Conservation (phyloP, 1,140 invertebrate species). For the Drusus annulatus region DNA sequence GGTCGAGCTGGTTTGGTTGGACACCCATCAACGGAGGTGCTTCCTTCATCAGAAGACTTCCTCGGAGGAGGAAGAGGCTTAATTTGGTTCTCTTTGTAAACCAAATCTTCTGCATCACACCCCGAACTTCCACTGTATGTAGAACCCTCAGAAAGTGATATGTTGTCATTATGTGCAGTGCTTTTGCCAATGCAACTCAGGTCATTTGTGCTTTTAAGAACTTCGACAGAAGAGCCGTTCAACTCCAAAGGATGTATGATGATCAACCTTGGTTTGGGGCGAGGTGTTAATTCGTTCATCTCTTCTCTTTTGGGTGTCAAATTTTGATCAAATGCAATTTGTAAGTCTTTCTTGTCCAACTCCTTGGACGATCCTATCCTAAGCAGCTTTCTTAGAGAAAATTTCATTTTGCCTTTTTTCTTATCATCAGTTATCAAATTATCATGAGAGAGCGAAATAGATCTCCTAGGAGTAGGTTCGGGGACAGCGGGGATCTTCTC, state of each 20-base stretch:
- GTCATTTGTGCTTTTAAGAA: conserved; percentile 77
- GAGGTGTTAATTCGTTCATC: conserved; percentile 71
- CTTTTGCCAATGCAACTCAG: conserved; percentile 66
- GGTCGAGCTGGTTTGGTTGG: conserved; percentile 76
- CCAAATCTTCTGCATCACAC: conserved; percentile 64
- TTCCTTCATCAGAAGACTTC: conserved; percentile 67
- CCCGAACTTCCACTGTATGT: conserved; percentile 70
- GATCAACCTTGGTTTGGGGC: conserved; percentile 80
- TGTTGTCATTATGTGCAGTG: conserved; percentile 65
- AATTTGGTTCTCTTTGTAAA: conserved; percentile 64
- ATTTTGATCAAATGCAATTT: conserved; percentile 64
- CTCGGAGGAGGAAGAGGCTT: conserved; percentile 71
- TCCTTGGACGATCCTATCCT: conserved; percentile 82
- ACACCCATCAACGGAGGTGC: conserved; percentile 68
- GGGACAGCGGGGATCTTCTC: conserved; percentile 62
- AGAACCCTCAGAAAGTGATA: conserved; percentile 62
- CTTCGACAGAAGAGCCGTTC: conserved; percentile 84
- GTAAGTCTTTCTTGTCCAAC: conserved; percentile 72
- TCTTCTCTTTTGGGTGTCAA: conserved; percentile 72
- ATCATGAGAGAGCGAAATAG: conserved; percentile 81
- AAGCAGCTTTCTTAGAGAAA: conserved; percentile 88
- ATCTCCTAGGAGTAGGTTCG: conserved; percentile 77
- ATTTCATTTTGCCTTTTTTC: conserved; percentile 80
- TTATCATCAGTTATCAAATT: conserved; percentile 77
- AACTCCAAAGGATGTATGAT: conserved; percentile 92